Percentiles rank a stretch among this genome's conserved stretches.
Conservation (phyloP, 2,113 vertebrate species). For the human region DNA sequence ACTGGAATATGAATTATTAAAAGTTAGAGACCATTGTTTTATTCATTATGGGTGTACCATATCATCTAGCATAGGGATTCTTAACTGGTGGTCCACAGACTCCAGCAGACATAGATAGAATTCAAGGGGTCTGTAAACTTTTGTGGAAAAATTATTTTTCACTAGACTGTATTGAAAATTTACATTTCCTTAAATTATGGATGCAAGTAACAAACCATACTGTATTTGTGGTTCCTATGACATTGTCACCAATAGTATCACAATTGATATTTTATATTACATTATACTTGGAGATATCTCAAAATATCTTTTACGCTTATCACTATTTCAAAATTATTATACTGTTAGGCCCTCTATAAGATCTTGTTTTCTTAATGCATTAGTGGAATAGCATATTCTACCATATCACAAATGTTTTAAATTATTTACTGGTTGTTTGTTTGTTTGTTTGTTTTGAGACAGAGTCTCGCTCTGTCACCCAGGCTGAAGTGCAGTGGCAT, state of each 20-base stretch:
- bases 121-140: background rate
- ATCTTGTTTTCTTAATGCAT: background rate
- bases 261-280: background rate
- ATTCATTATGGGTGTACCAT: background rate
- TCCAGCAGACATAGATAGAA: background rate
- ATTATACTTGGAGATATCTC: background rate
- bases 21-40: background rate
- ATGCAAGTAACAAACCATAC: background rate
- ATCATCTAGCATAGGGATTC: background rate
- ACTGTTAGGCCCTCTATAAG: background rate
- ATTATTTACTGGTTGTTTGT: background rate
- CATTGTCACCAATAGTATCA: background rate
- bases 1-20: background rate
- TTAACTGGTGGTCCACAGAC: background rate
- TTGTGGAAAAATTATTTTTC: background rate
- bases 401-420: background rate
- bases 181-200: background rate
- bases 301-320: background rate
- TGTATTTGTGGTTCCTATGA: background rate
- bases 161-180: background rate
- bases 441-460: too few species aligned
- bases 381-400: background rate
- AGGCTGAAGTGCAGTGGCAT: too few species aligned
- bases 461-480: too few species aligned
- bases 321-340: background rate